Percentiles rank a stretch among this genome's conserved stretches.
Conservation (phyloP, 1,140 invertebrate species). For the Drosophila pseudoobscura region DNA sequence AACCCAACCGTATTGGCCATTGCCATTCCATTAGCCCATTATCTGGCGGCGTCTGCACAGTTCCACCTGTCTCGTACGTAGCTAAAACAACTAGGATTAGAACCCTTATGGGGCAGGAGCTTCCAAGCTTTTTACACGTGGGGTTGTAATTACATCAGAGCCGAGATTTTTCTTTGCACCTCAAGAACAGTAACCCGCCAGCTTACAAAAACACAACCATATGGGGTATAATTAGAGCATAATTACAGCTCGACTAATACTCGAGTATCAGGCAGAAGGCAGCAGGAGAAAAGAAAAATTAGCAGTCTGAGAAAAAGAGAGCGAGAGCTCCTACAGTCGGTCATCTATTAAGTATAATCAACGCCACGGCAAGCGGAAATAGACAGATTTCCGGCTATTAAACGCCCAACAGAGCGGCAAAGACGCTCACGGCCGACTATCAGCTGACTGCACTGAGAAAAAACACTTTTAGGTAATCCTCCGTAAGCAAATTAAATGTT, state of each 20-base stretch:
- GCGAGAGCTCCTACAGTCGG: slow-evolving; percentile 51
- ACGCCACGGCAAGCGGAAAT: slow-evolving; percentile 79
- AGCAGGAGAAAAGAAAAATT: slow-evolving; percentile 69
- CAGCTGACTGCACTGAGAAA: slow-evolving; percentile 53
- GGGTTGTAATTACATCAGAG: slow-evolving; percentile 70
- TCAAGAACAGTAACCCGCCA: slow-evolving; percentile 22
- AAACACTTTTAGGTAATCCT: background rate
- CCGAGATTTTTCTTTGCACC: slow-evolving; percentile 68
- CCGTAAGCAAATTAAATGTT: background rate
- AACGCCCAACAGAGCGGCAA: slow-evolving; percentile 76
- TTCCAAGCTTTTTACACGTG: slow-evolving; percentile 47
- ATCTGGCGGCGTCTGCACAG: slow-evolving; percentile 47
- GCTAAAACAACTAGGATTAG: slow-evolving; percentile 33
- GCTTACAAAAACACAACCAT: slow-evolving; percentile 24
- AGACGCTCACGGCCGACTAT: slow-evolving; percentile 43
- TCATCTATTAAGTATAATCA: slow-evolving; percentile 82
- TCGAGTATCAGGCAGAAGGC: slow-evolving; percentile 57
- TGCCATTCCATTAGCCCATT: slow-evolving; percentile 41
- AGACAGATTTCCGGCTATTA: slow-evolving; percentile 82
- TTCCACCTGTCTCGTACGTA: slow-evolving; percentile 29
- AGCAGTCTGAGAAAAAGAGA: slow-evolving; percentile 44
- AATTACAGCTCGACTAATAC: slow-evolving; percentile 76
- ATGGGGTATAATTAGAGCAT: slow-evolving; percentile 77
- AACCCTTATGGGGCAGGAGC: slow-evolving; percentile 5
- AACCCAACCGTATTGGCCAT: slow-evolving; percentile 9